A percentile compares a stretch with the other conserved stretches of the same genome.
These are phyloP conservation scores for Brachyptera risi DNA, from an alignment of 2,888 invertebrate genomes.

Conservation along the genomic window DNA sequence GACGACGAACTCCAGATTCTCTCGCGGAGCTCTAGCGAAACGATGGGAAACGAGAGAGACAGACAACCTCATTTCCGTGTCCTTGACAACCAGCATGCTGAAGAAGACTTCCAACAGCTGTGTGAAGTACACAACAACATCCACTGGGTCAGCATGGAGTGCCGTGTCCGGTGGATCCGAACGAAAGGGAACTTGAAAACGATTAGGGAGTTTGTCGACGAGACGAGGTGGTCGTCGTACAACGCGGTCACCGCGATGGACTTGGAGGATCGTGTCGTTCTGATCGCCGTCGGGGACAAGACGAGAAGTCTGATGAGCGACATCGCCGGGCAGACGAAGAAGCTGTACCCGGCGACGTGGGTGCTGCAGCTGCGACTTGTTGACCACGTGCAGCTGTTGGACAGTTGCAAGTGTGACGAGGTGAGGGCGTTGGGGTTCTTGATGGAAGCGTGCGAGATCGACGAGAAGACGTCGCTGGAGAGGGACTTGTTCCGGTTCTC, in stretches of 20 bases:
- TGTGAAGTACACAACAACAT: background rate
- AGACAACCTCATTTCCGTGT: no score
- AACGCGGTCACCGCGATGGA: background rate
- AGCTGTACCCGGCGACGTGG: background rate
- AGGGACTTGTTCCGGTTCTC: conserved; percentile 2
- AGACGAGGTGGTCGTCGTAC: background rate
- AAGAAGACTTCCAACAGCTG: background rate
- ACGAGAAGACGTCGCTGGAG: background rate
- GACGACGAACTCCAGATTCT: no score
- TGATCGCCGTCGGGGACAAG: background rate
- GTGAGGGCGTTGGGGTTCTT: background rate
- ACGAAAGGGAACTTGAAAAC: background rate
- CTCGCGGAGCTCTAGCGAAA: no score
- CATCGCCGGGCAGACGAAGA: background rate
- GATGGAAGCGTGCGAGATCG: background rate
- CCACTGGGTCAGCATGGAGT: background rate
- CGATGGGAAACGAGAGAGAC: no score
- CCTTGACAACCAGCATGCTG: no score
- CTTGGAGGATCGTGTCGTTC: background rate
- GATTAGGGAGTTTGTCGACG: background rate
- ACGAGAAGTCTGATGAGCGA: background rate
- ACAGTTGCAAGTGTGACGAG: background rate
- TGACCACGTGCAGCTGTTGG: background rate
- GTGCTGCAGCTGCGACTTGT: background rate
- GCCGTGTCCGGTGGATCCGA: no score